Base-by-base conservation (phyloP, 2,113 vertebrate species). In the Ageneiosus marmoratus region DNA sequence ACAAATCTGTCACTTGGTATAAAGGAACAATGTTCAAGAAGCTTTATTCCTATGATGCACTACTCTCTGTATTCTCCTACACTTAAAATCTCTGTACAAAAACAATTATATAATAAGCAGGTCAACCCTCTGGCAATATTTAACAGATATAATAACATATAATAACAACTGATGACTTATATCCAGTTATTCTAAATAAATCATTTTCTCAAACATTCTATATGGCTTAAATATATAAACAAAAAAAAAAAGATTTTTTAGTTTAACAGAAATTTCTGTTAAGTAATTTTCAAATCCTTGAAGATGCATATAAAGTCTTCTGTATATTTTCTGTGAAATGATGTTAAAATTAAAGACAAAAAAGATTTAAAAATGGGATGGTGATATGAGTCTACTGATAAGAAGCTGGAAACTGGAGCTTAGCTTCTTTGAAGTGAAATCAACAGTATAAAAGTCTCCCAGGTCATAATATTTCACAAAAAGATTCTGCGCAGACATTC, bases 21-120 rank as follows among this genome's bases (percentile, higher is more conserved):
- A 51, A 4, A n/a, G 24, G 41, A 27, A 69, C 41, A 18, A 75
- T 55, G 20, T 34, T 55, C 73, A 76, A 11, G 51, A 76, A 22
- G 18, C 18, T 37, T 37, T 55, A 55, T 55, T 37, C 32, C 73
- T 3, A 76, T 37, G 13, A 55, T 44, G 24, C 27, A 48, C 53
- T 34, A 18, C 6, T 22, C 51, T 44, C 2, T 55, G 20, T 29
- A 24, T 62, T 74, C n/a, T 58, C n/a, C n/a, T 72, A 50, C 46
- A 63, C 41, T 74, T 58, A 58, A 62, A 74, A 63, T 46, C 69
- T 73, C 69, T 53, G 48, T 48, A 72, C 55, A 32, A 34, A 58
- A 72, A 80, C 27, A 67, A 51, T 58, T 73, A 46, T 7, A 24
- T 50, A 44, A 48, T 73, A 58, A 37, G 51, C n/a, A 73, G 73